Conservation (phyloP, 2,113 vertebrate species). For the Lophochroa leadbeateri region DNA sequence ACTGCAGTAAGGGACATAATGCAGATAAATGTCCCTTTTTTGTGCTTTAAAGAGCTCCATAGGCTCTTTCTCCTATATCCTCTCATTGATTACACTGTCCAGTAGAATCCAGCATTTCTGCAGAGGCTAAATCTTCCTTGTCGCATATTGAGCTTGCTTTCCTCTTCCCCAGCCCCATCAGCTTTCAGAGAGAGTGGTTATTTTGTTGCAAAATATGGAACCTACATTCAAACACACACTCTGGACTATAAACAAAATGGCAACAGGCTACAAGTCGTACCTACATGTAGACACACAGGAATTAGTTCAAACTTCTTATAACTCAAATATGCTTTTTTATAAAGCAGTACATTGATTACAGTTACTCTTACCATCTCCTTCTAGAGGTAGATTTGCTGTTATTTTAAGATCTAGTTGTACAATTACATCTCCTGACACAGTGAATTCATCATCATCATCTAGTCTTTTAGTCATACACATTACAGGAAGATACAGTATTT, state of each 20-base stretch:
- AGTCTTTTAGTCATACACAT: neutral
- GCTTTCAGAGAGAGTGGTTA: neutral
- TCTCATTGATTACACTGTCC: constrained; percentile 57
- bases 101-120: neutral
- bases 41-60: neutral
- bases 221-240: neutral
- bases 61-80: constrained; percentile 13
- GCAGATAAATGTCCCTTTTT: constrained; percentile 24
- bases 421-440: neutral
- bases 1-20: constrained; percentile 8
- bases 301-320: neutral
- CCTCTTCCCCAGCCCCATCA: neutral
- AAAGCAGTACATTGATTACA: neutral
- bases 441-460: neutral
- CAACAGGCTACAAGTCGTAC: neutral
- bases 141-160: neutral
- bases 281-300: neutral
- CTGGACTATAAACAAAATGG: neutral
- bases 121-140: neutral
- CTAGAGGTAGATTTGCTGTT: neutral
- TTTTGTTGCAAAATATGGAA: neutral
- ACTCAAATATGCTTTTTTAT: neutral
- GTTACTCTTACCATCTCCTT: neutral
- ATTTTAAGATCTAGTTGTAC: neutral
- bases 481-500: neutral